Percentiles rank a stretch among this genome's conserved stretches.
Evolutionary conservation across 2,797 vertebrate genomes (phyloP).

Genomic region (Chaetodon trifasciatus): DNA sequence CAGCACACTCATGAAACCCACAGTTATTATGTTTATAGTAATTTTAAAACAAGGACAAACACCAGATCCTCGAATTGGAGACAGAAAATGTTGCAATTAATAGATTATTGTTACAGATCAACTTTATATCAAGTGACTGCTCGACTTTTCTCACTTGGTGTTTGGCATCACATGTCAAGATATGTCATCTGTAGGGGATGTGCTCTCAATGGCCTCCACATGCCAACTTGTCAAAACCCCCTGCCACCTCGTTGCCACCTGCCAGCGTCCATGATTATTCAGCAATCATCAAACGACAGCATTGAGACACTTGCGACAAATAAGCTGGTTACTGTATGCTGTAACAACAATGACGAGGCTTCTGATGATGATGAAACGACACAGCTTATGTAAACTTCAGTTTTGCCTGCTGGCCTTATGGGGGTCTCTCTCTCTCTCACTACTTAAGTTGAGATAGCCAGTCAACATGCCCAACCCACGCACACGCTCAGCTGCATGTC

Average conservation of each 20-base stretch:
- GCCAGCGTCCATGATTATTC: background rate
- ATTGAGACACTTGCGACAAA: slow-evolving; percentile 15
- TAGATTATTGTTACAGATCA: no score
- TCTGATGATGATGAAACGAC: slow-evolving; percentile 59
- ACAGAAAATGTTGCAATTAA: no score
- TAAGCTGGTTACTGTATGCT: slow-evolving; percentile 21
- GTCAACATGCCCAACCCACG: slow-evolving; percentile 49
- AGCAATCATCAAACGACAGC: background rate
- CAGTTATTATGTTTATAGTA: no score
- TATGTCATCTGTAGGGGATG: background rate
- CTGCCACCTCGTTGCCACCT: background rate
- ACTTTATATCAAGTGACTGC: no score
- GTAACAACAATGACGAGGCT: slow-evolving; percentile 6
- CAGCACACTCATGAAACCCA: no score
- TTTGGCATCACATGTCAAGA: background rate
- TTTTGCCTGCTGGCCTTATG: slow-evolving; percentile 45
- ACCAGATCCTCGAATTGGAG: no score
- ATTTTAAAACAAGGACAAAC: no score
- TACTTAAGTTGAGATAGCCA: slow-evolving; percentile 47
- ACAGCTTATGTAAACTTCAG: slow-evolving; percentile 73
- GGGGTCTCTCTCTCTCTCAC: slow-evolving; percentile 15
- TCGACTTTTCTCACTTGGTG: no score
- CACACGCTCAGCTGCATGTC: slow-evolving; percentile 44
- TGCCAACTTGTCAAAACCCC: background rate
- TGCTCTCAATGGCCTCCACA: background rate